A percentile compares a stretch with the other conserved stretches of the same genome.
phyloP scores from a whole-genome alignment of 92 coral and sea anemone genomes.

The Plumapathes pennacea region DNA sequence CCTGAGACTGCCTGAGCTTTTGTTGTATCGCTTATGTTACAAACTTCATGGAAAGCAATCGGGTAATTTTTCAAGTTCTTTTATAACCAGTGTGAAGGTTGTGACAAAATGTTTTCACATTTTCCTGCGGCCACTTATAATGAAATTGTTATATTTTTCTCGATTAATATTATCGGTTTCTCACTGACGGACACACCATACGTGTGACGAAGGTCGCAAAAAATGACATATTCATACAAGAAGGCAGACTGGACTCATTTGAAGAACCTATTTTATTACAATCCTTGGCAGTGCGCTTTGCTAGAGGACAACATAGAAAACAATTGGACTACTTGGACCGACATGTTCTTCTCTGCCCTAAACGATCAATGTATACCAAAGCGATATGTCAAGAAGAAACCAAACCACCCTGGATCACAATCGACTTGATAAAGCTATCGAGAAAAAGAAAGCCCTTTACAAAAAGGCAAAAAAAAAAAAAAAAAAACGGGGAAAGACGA shows the following conservation, averaged over 20 bases:
- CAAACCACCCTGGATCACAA: slow-evolving; percentile 1
- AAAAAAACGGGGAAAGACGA: too few relatives aligned
- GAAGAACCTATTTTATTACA: slow-evolving; percentile 6
- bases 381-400: slow-evolving; percentile 5
- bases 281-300: slow-evolving; percentile 26
- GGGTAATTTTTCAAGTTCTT: too few relatives aligned
- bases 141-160: too few relatives aligned
- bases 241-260: slow-evolving; percentile 18
- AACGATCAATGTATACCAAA: slow-evolving; percentile 28
- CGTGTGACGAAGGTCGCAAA: slow-evolving; percentile 1
- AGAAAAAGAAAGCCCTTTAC: slow-evolving; percentile 4
- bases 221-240: slow-evolving; percentile 3
- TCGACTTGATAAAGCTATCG: slow-evolving; percentile 1
- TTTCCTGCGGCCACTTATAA: too few relatives aligned
- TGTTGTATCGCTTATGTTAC: too few relatives aligned
- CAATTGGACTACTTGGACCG: slow-evolving; percentile 24
- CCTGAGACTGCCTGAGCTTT: too few relatives aligned
- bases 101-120: too few relatives aligned
- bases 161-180: too few relatives aligned
- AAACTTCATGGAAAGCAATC: too few relatives aligned
- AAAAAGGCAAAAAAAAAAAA: slow-evolving; percentile 23
- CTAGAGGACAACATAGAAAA: slow-evolving; percentile 2
- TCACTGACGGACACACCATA: background rate
- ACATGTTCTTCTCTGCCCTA: slow-evolving; percentile 10
- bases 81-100: too few relatives aligned